Conservation (phyloP, 1,140 invertebrate species). For the Myzus persicae region DNA sequence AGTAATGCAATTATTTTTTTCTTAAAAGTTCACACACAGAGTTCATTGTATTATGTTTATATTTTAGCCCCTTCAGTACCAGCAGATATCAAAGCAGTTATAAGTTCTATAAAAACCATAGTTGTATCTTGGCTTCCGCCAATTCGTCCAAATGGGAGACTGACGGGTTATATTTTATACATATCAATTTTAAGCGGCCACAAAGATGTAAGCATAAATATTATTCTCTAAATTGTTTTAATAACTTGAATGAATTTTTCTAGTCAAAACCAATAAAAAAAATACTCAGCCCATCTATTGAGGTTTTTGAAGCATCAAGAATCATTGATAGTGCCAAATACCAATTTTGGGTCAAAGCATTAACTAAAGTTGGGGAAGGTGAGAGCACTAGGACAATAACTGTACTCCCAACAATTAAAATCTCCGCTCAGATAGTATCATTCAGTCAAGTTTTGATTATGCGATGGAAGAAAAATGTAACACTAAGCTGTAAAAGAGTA, state of each 20-base stretch:
- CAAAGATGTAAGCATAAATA: conserved; percentile 68
- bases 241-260: background rate
- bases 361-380: conserved; percentile 82
- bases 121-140: conserved; percentile 88
- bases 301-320: conserved; percentile 76
- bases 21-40: background rate
- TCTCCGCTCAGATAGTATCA: conserved; percentile 82
- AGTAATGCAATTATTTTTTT: conserved; percentile 65
- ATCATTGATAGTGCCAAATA: conserved; percentile 77
- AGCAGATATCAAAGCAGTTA: conserved; percentile 85
- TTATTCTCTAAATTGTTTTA: background rate
- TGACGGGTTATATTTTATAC: conserved; percentile 82
- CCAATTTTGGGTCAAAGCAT: conserved; percentile 83
- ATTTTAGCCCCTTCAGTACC: conserved; percentile 82
- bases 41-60: background rate
- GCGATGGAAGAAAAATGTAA: conserved; percentile 85
- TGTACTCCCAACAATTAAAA: conserved; percentile 79
- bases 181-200: conserved; percentile 80
- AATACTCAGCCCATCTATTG: conserved; percentile 63
- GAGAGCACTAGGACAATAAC: conserved; percentile 79
- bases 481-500: conserved; percentile 80
- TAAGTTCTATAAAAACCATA: conserved; percentile 83
- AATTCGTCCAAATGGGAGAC: conserved; percentile 75
- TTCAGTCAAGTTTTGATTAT: conserved; percentile 80
- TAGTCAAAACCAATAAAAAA: conserved; percentile 46